Conservation (phyloP, 2,113 vertebrate genomes). For the Tychaedon coryphoeus region DNA sequence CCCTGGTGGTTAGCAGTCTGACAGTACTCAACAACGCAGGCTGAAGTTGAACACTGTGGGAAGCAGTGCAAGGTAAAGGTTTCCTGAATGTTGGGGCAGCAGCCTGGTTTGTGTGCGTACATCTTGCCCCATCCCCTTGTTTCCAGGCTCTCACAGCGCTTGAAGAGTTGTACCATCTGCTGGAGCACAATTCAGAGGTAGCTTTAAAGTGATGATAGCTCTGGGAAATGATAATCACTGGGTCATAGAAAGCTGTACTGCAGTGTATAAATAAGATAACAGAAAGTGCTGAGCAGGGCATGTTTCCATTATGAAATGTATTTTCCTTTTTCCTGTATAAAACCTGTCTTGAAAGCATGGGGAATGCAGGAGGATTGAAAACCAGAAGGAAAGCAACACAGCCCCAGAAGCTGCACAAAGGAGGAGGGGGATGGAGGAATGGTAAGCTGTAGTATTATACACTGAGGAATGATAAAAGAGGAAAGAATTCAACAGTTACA, state of each 20-base stretch:
- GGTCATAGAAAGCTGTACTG: constrained; percentile 76
- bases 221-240: constrained; percentile 79
- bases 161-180: constrained; percentile 68
- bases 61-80: constrained; percentile 36
- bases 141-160: constrained; percentile 52
- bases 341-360: constrained; percentile 68
- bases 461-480: constrained; percentile 69
- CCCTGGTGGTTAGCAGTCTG: constrained; percentile 44
- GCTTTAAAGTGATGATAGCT: constrained; percentile 77
- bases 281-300: constrained; percentile 78
- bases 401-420: constrained; percentile 72
- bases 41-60: constrained; percentile 16
- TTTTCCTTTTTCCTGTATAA: constrained; percentile 73
- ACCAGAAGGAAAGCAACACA: constrained; percentile 62
- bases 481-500: constrained; percentile 68
- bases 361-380: constrained; percentile 69
- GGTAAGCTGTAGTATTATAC: constrained; percentile 75
- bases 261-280: constrained; percentile 81
- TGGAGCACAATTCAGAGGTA: constrained; percentile 72
- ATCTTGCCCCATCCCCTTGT: neutral
- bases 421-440: constrained; percentile 67
- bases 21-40: constrained; percentile 4
- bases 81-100: constrained; percentile 53
- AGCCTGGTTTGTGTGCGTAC: neutral
- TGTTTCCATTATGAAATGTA: constrained; percentile 77